A percentile compares a stretch with the other conserved stretches of the same genome.
Conservation (phyloP, 2,888 invertebrate genomes). For the Heterodera filipjevi region DNA sequence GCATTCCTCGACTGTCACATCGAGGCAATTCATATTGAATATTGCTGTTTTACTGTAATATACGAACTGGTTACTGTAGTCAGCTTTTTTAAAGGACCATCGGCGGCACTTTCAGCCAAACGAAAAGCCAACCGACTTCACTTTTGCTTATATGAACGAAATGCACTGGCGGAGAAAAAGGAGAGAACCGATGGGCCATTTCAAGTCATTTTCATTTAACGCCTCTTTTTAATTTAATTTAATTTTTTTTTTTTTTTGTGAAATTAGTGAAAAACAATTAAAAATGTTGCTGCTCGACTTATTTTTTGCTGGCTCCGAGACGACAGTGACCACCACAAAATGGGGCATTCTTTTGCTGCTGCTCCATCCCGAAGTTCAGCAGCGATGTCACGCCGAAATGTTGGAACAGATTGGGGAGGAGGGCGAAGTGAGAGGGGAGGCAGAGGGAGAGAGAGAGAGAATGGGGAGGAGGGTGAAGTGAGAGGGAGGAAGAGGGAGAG, state of each 20-base stretch:
- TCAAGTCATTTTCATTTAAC: constrained; percentile 45
- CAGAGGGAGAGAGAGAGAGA: no score
- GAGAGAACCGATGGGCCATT: constrained; percentile 48
- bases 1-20: constrained; percentile 54
- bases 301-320: constrained; percentile 64
- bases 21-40: constrained; percentile 38
- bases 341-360: constrained; percentile 61
- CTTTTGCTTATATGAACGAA: constrained; percentile 60
- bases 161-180: constrained; percentile 49
- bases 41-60: background rate
- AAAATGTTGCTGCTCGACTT: constrained; percentile 63
- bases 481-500: no score
- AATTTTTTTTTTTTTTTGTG: no score
- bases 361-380: constrained; percentile 46
- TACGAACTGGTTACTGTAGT: no score
- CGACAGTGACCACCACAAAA: constrained; percentile 63
- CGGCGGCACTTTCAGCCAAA: constrained; percentile 9
- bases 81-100: constrained; percentile 23
- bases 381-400: constrained; percentile 52
- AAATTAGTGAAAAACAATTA: constrained; percentile 61
- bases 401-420: constrained; percentile 27
- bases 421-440: background rate
- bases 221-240: background rate
- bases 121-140: constrained; percentile 50
- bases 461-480: no score